Evolutionary conservation across 2,888 invertebrate species (phyloP).

Genomic region (Rhodophaea formosa): DNA sequence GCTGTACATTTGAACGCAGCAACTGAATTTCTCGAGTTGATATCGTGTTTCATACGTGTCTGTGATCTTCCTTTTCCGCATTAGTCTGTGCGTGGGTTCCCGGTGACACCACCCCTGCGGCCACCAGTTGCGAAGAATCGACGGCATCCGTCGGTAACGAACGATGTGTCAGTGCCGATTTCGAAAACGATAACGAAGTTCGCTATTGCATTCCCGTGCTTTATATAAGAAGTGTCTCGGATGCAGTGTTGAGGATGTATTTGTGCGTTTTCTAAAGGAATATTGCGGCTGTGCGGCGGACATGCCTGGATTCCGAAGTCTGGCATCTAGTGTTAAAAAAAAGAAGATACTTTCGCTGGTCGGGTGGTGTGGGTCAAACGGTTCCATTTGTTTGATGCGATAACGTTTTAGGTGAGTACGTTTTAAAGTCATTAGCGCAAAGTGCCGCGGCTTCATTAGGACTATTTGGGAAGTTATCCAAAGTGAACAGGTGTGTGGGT

Average conservation of each 20-base stretch:
- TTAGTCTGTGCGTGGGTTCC: conserved; percentile 60
- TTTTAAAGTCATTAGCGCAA: conserved; percentile 55
- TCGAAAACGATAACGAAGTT: conserved; percentile 48
- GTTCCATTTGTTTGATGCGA: conserved; percentile 71
- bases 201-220: conserved; percentile 25
- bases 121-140: conserved; percentile 33
- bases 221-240: conserved; percentile 36
- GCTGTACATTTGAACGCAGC: conserved; percentile 31
- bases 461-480: conserved; percentile 33
- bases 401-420: conserved; percentile 77
- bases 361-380: conserved; percentile 53
- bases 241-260: conserved; percentile 72
- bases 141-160: conserved; percentile 43
- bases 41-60: conserved; percentile 38
- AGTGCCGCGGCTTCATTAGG: conserved; percentile 44
- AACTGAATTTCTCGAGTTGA: conserved; percentile 35
- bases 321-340: conserved; percentile 76
- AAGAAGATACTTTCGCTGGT: conserved; percentile 67
- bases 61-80: conserved; percentile 44
- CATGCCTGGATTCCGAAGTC: conserved; percentile 71
- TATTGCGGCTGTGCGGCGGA: conserved; percentile 60
- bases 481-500: conserved; percentile 40
- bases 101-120: conserved; percentile 28
- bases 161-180: conserved; percentile 51
- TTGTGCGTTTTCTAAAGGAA: conserved; percentile 48